Base-by-base conservation (phyloP, 2,888 invertebrate species). In the Pinctada fucata region DNA sequence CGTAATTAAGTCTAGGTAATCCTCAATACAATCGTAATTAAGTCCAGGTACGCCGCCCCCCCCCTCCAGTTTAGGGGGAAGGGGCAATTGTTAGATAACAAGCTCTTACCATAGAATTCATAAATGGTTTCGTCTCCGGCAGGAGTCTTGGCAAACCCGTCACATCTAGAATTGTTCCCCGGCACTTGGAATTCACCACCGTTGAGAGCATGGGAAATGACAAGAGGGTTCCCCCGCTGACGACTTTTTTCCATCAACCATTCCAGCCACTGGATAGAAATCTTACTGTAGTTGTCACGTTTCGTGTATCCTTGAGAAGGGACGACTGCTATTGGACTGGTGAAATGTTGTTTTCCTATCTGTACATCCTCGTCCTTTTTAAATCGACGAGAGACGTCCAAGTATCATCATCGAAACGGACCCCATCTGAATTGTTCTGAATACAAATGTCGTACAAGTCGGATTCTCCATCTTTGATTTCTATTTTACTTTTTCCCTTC, bases 201-300 rank as follows among this genome's bases (percentile, higher is more conserved):
- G 10, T 67, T 67, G 3, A 67, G 67, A 67, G 67, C 67, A 8
- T 67, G 67, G 3, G 16, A 31, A 16, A 67, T 67, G 47, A 2
- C 3, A 3, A 67, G 13, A 3, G 67, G 47, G 3, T 67, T 67
- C 8, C 67, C 45, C 47, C 67, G 67, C 31, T 67, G n/a, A 16
- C n/a, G 67, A 16, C 47, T 45, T 52, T 70, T 58, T 58, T 76
- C 70, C 72, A 72, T 78, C 5, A 63, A 50, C 80, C 76, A 82
- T 52, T 80, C 80, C 45, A 82, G 31, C 82, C 79, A 82, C 63
- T 78, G 73, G 50, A 82, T 79, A 0, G 79, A 79, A 5, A 49
- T 63, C 45, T 77, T 77, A 48, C 79, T 75, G 66, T 67, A 79
- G 10, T 78, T 72, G 65, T 80, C 78, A 1, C 67, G 63, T 10